Conservation (phyloP, 1,140 invertebrate genomes). For the Oncopodura yosiiana region DNA sequence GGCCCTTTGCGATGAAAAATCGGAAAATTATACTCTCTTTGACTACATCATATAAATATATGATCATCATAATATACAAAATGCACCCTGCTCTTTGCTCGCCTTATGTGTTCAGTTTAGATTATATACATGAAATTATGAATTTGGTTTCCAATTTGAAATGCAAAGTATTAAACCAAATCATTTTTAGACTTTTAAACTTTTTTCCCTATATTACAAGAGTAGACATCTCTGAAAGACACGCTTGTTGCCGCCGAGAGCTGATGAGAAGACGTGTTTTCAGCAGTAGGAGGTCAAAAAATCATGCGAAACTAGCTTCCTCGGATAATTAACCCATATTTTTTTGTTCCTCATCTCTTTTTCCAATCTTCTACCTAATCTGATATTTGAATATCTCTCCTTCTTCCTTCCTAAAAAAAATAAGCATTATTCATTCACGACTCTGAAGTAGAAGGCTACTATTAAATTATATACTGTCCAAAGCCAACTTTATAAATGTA, state of each 20-base stretch:
- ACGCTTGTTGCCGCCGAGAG: background rate
- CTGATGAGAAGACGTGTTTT: constrained; percentile 33
- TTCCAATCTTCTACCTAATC: too few species aligned
- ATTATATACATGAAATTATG: too few species aligned
- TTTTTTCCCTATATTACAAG: background rate
- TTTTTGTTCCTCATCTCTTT: constrained; percentile 7
- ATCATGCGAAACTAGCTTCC: constrained; percentile 32
- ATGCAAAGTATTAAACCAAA: constrained; percentile 11
- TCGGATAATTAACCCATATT: constrained; percentile 35
- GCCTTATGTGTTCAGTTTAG: too few species aligned
- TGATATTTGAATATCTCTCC: too few species aligned
- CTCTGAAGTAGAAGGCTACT: too few species aligned
- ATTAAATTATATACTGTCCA: background rate
- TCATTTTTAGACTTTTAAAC: background rate
- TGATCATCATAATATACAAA: background rate
- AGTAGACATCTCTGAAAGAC: background rate
- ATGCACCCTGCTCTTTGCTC: background rate
- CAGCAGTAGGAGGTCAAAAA: constrained; percentile 33
- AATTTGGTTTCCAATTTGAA: constrained; percentile 17
- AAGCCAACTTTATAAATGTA: background rate
- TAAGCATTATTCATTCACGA: too few species aligned
- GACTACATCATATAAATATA: background rate
- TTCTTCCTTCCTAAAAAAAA: too few species aligned
- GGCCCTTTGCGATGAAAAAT: constrained; percentile 35
- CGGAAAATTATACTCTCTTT: constrained; percentile 34